These are phyloP conservation scores for Phaethon lepturus DNA, from an alignment of 2,113 vertebrate genomes.

Conservation along the genomic window DNA sequence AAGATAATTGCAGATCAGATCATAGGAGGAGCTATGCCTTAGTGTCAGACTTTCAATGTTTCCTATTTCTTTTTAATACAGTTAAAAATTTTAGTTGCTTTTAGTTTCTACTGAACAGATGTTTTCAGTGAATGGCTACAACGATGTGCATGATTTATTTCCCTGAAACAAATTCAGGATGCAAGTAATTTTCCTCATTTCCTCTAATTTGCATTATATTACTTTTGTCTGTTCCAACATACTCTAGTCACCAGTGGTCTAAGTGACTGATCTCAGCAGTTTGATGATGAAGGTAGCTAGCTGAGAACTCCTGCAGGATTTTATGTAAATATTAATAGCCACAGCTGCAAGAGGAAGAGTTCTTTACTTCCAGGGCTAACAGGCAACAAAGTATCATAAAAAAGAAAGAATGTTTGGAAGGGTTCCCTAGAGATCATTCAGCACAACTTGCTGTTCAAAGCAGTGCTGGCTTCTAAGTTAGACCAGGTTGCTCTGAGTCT, in stretches of 20 bases:
- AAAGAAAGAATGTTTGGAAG: not conserved
- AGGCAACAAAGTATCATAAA: not conserved
- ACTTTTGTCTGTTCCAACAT: not conserved
- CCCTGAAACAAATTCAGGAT: not conserved
- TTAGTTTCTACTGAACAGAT: not conserved
- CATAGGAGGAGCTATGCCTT: not conserved
- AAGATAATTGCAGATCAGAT: not conserved
- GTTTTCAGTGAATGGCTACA: constrained; percentile 13
- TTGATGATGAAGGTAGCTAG: not conserved
- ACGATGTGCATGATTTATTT: not conserved
- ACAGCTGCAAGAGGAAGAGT: not conserved
- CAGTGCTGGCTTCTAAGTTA: not conserved
- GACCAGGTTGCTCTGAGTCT: not conserved
- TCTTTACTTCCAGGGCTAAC: not conserved
- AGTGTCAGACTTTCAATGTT: not conserved
- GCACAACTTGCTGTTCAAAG: not conserved
- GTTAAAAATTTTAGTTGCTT: not conserved
- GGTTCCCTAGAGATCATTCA: not conserved
- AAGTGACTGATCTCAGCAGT: not conserved
- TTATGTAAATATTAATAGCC: not conserved
- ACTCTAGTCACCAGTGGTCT: not conserved
- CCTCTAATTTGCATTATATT: constrained; percentile 3
- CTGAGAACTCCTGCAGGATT: not conserved
- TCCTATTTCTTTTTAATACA: not conserved
- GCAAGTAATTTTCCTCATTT: not conserved